Evolutionary conservation across 2,797 vertebrate genomes (phyloP), one percentile per base, ranked within the genome.

Genomic region (Lindbergichthys nudifrons): DNA sequence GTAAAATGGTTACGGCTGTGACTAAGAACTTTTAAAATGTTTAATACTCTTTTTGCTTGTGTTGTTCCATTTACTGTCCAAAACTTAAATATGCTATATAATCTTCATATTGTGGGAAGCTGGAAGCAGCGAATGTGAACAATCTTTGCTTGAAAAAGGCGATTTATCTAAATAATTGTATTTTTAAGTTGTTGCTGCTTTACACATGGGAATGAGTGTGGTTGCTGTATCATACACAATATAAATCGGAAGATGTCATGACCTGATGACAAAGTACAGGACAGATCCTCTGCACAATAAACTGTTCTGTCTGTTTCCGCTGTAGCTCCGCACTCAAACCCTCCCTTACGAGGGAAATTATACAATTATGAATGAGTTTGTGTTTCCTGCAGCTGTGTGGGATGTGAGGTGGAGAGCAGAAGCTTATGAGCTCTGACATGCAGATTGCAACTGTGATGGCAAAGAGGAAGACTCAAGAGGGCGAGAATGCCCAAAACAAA

Each of bases 341-440:
- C 48, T 74, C 65, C 70, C 42, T 52, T 23, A 14, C 52, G 16
- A 72, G 50, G n/a, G 14, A 67, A 69, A 80, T 73, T 46, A 54
- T 56, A 79, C 67, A 71, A 65, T 73, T 73, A 72, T 56, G 74
- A 81, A 77, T 80, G 68, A 60, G 59, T 70, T 72, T 60, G 60
- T 48, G 50, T 77, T 77, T 75, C 59, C 54, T 59, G 65, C n/a
- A 36, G 48, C 57, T 78, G 75, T 56, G 52, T 75, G 79, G 77
- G 81, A 75, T 39, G 71, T 23, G 61, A 75, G 79, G 60, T 41
- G 14, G 51, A 64, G 61, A 61, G 53, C 0, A 16, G 50, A 76
- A 18, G 76, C 72, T 85, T 71, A 85, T 73, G 72, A 81, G 73
- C 69, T 83, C 70, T 79, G 86, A 83, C 78, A 67, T 72, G 67